Evolutionary conservation across 2,113 vertebrate species (phyloP).

Genomic region (Scophthalmus maximus): DNA sequence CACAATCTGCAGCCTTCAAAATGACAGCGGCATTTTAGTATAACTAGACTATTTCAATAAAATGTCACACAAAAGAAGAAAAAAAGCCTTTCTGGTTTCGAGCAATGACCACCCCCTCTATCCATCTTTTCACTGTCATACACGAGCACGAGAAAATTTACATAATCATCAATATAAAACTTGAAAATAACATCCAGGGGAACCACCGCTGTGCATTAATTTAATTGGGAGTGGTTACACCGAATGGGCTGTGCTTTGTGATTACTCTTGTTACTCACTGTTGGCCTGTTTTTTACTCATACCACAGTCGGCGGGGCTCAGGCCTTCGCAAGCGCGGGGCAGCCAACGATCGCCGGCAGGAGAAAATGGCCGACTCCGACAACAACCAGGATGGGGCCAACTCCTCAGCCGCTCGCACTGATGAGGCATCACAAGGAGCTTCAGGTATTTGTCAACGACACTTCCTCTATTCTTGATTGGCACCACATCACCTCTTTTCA

Average conservation of each 20-base stretch:
- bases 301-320: conserved; percentile 97
- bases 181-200: too few relatives aligned
- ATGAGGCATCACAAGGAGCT: conserved; percentile 97
- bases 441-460: conserved; percentile 85
- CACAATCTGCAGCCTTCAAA: too few relatives aligned
- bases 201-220: too few relatives aligned
- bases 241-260: not conserved
- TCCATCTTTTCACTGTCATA: not conserved
- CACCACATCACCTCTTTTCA: not conserved
- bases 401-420: conserved; percentile 93
- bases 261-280: conserved; percentile 1
- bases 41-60: too few relatives aligned
- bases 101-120: too few relatives aligned
- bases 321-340: conserved; percentile 99
- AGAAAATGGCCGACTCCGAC: conserved; percentile 99
- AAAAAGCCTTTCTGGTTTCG: too few relatives aligned
- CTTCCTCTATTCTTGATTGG: not conserved
- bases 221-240: not conserved
- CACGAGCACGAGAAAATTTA: not conserved
- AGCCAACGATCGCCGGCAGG: conserved; percentile 98
- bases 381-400: conserved; percentile 98
- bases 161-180: not conserved
- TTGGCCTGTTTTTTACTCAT: not conserved
- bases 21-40: too few relatives aligned
- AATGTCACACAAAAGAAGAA: too few relatives aligned